Base-by-base conservation (phyloP, 2,113 vertebrate genomes). In the Hipposideros armiger region DNA sequence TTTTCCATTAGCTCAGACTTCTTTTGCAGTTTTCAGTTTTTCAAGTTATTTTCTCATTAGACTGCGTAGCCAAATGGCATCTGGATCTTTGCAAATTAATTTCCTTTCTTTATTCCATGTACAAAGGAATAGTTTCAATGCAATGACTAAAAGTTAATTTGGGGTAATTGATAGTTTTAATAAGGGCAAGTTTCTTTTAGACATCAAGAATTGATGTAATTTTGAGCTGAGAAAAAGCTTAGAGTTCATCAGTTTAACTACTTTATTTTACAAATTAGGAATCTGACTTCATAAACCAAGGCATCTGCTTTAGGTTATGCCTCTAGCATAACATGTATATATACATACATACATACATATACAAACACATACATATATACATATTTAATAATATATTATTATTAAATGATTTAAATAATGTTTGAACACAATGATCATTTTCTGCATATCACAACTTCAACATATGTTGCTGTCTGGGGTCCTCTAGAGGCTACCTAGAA, bases 111-210 rank as follows among this genome's bases (percentile, higher is more conserved):
- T 67, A 69, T 50, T 90, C 60, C 64, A 32, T 30, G 56, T 62
- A 60, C 8, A 45, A 86, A 69, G n/a, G 54, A 56, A 76, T 36
- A 45, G 20, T 66, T 96, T 66, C 73, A 82, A 54, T 17, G 32
- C 70, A 58, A 93, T 86, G 52, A 90, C 58, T 73, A 92, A 66
- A 85, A 95, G 32, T 15, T 94, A 86, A 94, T 90, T 73, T 84
- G 72, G 66, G n/a, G 15, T 62, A 87, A 92, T 8, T 87, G 70
- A 89, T 83, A 88, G 42, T 89, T 83, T 95, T 70, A 95, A 70
- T 83, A 88, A 78, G 17, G 36, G 19, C 16, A 74, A 91, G 19
- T 42, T 96, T 90, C 24, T 92, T 92, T 88, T 54, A 66, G 54
- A 69, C 11, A 62, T 73, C 54, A 89, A 85, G 26, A 66, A 70